phyloP scores from a whole-genome alignment of 2,888 invertebrate species.

The Clostera curtula region DNA sequence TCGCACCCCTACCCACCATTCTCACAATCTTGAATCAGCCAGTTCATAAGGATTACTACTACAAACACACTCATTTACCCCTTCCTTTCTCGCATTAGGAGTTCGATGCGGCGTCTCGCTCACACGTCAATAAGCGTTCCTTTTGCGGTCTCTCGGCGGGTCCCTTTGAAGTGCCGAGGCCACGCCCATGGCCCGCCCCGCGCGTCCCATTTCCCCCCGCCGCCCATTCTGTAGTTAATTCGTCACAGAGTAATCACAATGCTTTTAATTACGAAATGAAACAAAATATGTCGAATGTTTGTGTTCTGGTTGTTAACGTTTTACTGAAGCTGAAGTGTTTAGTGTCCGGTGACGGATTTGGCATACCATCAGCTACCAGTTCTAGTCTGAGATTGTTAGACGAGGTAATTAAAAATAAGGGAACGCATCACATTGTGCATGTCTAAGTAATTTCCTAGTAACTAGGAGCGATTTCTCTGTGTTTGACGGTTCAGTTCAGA shows the following conservation, averaged over 20 bases:
- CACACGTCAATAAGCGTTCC: constrained; percentile 46
- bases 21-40: constrained; percentile 63
- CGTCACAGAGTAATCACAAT: constrained; percentile 69
- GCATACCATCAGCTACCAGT: constrained; percentile 8
- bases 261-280: constrained; percentile 64
- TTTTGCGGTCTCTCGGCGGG: constrained; percentile 57
- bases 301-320: constrained; percentile 18
- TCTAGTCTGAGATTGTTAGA: not conserved
- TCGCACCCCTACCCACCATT: constrained; percentile 49
- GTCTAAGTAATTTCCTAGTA: too few relatives aligned
- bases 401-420: not conserved
- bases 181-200: constrained; percentile 47
- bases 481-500: too few relatives aligned
- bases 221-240: constrained; percentile 51
- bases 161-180: constrained; percentile 53
- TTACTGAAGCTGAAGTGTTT: constrained; percentile 11
- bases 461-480: too few relatives aligned
- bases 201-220: constrained; percentile 37
- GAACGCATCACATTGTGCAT: too few relatives aligned
- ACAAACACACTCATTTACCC: constrained; percentile 39
- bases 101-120: constrained; percentile 23
- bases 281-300: constrained; percentile 36
- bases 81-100: constrained; percentile 28
- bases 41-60: constrained; percentile 62
- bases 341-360: constrained; percentile 9